These are phyloP conservation scores for Melozone crissalis DNA, from an alignment of 2,113 vertebrate genomes.

Conservation along the genomic window DNA sequence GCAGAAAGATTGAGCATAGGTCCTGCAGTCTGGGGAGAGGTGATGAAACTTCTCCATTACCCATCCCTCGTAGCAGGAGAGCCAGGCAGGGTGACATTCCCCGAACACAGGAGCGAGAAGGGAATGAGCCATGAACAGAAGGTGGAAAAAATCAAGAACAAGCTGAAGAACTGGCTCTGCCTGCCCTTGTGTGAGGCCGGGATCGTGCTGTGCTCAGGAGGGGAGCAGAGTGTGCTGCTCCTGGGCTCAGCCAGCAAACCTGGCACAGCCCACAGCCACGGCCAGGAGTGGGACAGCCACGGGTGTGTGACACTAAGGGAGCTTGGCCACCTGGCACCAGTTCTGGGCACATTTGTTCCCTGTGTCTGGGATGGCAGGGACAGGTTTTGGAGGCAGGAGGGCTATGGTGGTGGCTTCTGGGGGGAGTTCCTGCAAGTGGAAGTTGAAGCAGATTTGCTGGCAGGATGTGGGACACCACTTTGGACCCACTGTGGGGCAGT, in stretches of 20 bases:
- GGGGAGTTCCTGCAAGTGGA: not conserved
- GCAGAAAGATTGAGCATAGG: constrained; percentile 31
- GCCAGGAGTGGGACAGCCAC: rapidly evolving
- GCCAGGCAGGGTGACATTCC: not conserved
- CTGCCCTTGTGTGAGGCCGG: not conserved
- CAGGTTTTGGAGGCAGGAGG: not conserved
- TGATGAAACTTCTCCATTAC: constrained; percentile 59
- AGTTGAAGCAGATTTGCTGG: not conserved
- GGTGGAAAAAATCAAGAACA: constrained; percentile 15
- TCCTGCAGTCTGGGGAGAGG: constrained; percentile 17
- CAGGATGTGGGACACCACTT: not conserved
- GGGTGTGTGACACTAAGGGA: not conserved
- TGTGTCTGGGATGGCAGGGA: no score
- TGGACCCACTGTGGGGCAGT: rapidly evolving
- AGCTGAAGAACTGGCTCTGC: not conserved
- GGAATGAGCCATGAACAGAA: not conserved
- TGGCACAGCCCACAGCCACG: rapidly evolving
- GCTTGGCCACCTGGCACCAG: not conserved
- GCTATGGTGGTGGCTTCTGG: not conserved
- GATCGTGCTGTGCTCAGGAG: rapidly evolving
- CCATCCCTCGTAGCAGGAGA: not conserved
- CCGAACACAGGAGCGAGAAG: not conserved
- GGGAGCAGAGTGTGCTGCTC: not conserved
- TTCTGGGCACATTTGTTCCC: rapidly evolving
- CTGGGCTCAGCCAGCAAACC: not conserved